Conservation (phyloP, 2,113 vertebrate species). For the Semnopithecus entellus region DNA sequence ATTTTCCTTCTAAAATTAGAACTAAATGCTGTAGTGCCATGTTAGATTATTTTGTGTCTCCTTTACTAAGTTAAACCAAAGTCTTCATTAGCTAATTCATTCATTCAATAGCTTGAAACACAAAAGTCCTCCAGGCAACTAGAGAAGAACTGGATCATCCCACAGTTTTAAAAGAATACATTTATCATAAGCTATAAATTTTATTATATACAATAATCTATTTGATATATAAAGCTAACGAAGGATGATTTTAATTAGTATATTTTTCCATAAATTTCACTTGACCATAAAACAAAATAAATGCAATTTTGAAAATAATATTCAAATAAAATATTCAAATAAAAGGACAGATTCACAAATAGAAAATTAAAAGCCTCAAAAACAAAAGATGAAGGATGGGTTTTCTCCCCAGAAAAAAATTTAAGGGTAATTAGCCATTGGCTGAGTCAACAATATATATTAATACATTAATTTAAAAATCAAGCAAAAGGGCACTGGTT, state of each 20-base stretch:
- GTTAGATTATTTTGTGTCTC: background rate
- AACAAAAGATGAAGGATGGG: background rate
- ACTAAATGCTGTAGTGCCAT: background rate
- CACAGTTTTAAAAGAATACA: background rate
- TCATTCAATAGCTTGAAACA: background rate
- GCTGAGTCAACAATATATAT: background rate
- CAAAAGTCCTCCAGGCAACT: background rate
- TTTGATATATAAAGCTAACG: conserved; percentile 8
- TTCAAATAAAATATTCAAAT: conserved; percentile 48
- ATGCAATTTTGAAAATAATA: background rate
- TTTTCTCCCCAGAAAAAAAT: background rate
- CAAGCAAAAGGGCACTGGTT: conserved; percentile 24
- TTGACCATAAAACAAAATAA: background rate
- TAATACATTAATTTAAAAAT: background rate
- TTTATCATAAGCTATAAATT: conserved; percentile 19
- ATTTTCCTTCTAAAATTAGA: conserved; percentile 11
- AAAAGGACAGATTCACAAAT: background rate
- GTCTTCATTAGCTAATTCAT: background rate
- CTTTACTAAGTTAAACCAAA: background rate
- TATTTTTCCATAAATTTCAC: conserved; percentile 14
- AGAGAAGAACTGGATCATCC: background rate
- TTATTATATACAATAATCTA: background rate
- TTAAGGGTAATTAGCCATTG: background rate
- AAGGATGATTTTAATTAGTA: conserved; percentile 24
- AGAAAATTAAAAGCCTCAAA: conserved; percentile 21